Conservation (phyloP, 2,888 invertebrate species). For the Acleris emargana region DNA sequence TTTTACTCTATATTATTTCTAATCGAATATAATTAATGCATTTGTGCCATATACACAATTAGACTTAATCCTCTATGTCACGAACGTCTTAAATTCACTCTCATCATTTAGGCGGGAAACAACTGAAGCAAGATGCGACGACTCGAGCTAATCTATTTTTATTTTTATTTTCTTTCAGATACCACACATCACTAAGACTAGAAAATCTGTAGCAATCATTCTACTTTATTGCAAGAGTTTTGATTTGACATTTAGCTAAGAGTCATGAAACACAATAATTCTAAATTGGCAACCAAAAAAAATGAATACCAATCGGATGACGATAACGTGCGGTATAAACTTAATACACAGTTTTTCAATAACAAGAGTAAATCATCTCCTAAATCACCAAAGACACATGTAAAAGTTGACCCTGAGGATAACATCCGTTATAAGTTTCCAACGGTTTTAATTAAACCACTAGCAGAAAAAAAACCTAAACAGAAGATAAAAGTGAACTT, state of each 20-base stretch:
- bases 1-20: constrained; percentile 1
- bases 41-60: background rate
- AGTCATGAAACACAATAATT: constrained; percentile 27
- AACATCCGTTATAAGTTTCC: constrained; percentile 71
- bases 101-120: constrained; percentile 63
- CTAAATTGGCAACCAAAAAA: constrained; percentile 52
- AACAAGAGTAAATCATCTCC: constrained; percentile 49
- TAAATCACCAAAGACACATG: constrained; percentile 48
- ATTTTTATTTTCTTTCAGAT: constrained; percentile 43
- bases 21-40: background rate
- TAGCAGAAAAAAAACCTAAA: constrained; percentile 61
- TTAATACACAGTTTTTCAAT: constrained; percentile 64
- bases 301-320: constrained; percentile 74
- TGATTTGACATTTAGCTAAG: background rate
- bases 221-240: background rate
- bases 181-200: constrained; percentile 48
- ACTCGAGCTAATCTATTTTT: constrained; percentile 18
- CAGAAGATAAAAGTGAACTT: constrained; percentile 77
- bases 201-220: background rate
- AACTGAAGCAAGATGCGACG: constrained; percentile 1
- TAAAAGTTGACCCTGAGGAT: constrained; percentile 55
- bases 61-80: constrained; percentile 7
- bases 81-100: constrained; percentile 5
- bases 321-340: constrained; percentile 70
- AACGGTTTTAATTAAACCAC: constrained; percentile 54